Percentiles rank a stretch among this genome's conserved stretches.
Conservation (phyloP, 2,797 vertebrate genomes). For the Sparus aurata region DNA sequence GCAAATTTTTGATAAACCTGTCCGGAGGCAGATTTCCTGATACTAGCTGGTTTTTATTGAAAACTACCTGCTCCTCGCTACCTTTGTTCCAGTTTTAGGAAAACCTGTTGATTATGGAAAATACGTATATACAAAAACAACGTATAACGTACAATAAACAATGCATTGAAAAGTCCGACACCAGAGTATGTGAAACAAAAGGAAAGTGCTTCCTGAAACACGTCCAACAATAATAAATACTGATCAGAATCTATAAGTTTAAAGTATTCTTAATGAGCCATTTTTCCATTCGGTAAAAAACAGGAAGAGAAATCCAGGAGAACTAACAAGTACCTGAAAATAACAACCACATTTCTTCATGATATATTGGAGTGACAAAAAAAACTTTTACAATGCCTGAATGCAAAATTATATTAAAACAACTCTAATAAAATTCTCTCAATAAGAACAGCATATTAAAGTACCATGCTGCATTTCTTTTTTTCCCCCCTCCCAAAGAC, state of each 20-base stretch:
- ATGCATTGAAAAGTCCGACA: slow-evolving; percentile 2
- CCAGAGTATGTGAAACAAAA: slow-evolving; percentile 16
- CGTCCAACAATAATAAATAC: slow-evolving; percentile 64
- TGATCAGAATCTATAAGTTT: slow-evolving; percentile 31
- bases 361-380: slow-evolving; percentile 27
- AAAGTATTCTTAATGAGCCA: slow-evolving; percentile 11
- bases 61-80: slow-evolving; percentile 1
- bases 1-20: slow-evolving; percentile 23
- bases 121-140: neutral
- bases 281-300: slow-evolving; percentile 9
- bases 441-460: slow-evolving; percentile 11
- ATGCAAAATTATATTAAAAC: slow-evolving; percentile 59
- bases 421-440: slow-evolving; percentile 50
- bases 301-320: neutral
- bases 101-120: slow-evolving; percentile 14
- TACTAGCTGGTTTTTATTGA: slow-evolving; percentile 3
- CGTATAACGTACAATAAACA: slow-evolving; percentile 15
- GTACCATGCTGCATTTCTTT: slow-evolving; percentile 18
- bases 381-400: slow-evolving; percentile 13
- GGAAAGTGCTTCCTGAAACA: slow-evolving; percentile 37
- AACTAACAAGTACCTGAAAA: slow-evolving; percentile 51
- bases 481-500: neutral
- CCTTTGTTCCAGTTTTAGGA: slow-evolving; percentile 19
- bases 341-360: slow-evolving; percentile 8
- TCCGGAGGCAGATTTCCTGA: neutral